Evolutionary conservation across 2,113 vertebrate species (phyloP).

Genomic region (Holacanthus passer): DNA sequence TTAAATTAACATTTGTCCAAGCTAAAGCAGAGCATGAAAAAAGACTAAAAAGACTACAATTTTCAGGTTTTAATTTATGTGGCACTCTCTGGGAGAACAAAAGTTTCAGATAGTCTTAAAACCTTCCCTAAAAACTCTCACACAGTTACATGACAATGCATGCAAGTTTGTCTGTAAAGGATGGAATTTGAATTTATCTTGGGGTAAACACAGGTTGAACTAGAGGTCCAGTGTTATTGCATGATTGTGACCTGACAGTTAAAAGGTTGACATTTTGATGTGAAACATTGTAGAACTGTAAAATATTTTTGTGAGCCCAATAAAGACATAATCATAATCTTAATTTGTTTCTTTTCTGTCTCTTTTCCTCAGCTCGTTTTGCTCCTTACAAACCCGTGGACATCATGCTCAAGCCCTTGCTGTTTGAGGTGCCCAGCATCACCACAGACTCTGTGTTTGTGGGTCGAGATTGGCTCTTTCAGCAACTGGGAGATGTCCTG

Average conservation of each 20-base stretch:
- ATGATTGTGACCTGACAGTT: neutral
- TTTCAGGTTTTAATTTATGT: neutral
- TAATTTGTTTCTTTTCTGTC: neutral
- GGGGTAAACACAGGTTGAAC: neutral
- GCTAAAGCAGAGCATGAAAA: neutral
- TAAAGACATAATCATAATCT: neutral
- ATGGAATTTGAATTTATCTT: neutral
- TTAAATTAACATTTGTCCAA: slow-evolving; percentile 24
- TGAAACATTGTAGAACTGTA: neutral
- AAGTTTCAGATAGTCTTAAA: neutral
- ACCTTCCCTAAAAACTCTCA: neutral
- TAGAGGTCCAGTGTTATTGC: neutral
- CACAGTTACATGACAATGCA: neutral
- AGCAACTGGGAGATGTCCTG: slow-evolving; percentile 89
- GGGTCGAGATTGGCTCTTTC: slow-evolving; percentile 97
- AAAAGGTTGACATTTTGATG: neutral
- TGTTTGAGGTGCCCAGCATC: slow-evolving; percentile 99
- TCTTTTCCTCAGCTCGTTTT: slow-evolving; percentile 87
- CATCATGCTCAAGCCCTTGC: slow-evolving; percentile 96
- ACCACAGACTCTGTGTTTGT: slow-evolving; percentile 98
- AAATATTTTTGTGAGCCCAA: neutral
- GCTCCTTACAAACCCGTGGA: slow-evolving; percentile 96
- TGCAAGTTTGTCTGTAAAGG: neutral
- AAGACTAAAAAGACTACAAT: neutral
- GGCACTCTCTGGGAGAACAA: neutral